Percentiles rank a stretch among this genome's conserved stretches.
Conservation (phyloP, 2,797 vertebrate species). For the Sebastes hubbsi region DNA sequence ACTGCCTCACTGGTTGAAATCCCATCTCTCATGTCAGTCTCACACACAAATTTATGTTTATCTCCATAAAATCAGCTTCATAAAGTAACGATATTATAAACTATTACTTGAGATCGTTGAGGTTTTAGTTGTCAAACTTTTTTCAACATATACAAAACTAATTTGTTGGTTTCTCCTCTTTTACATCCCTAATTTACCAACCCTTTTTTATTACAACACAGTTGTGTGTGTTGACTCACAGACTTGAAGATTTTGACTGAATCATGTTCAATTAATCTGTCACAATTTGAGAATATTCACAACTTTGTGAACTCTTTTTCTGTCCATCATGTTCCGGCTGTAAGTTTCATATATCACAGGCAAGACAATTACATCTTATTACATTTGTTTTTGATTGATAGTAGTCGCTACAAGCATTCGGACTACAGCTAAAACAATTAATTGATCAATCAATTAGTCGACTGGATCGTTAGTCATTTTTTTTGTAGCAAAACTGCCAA, state of each 20-base stretch:
- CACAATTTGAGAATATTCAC: neutral
- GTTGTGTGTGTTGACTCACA: neutral
- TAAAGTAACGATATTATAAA: neutral
- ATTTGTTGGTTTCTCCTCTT: neutral
- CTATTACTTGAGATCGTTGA: neutral
- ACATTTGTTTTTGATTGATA: neutral
- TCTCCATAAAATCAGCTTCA: neutral
- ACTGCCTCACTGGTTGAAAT: slow-evolving; percentile 2
- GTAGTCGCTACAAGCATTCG: too few relatives aligned
- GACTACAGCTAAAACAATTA: too few relatives aligned
- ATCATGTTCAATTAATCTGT: neutral
- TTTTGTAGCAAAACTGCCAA: too few relatives aligned
- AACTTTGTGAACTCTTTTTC: neutral
- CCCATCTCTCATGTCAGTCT: slow-evolving; percentile 13
- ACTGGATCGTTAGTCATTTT: too few relatives aligned
- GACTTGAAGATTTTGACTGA: neutral
- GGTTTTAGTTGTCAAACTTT: neutral
- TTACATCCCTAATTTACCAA: neutral
- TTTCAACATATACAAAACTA: neutral
- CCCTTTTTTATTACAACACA: neutral
- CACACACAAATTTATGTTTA: neutral
- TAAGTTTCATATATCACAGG: neutral
- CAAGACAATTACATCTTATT: neutral
- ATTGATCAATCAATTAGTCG: too few relatives aligned
- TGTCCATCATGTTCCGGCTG: neutral